Evolutionary conservation across 2,888 invertebrate genomes (phyloP), one percentile per base, ranked within the genome.

Genomic region (Silvanus unidentatus): DNA sequence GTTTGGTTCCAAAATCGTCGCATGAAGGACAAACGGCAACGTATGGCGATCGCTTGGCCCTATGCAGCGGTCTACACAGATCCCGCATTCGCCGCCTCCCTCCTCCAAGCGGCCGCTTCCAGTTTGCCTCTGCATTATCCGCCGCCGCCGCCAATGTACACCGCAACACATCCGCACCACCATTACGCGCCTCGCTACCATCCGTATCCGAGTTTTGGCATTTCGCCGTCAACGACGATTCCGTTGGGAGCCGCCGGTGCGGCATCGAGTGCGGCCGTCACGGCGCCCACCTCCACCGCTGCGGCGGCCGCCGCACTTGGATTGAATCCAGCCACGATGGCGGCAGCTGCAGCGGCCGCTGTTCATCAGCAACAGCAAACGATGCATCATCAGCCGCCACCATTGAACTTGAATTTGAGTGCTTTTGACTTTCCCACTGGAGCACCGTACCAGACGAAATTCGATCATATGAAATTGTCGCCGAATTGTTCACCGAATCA

Each of bases 1-100:
- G 92, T 94, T 13, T 98, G 98, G 98, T 99, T 99, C 70, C 95
- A 95, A 78, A 95, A 95, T 70, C 79, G 95, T 28, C 77, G 95
- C 42, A 95, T 95, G 94, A 95, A 98, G 68, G 97, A 98, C 75
- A 98, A 99, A 64, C 81, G 98, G 0, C 97, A 98, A 66, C 78
- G 94, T 11, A 86, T 95, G 70, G 91, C 95, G 1, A 83, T 96
- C 57, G 87, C 91, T 0, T 97, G 97, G 96, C 96, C 96, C 0
- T 93, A 94, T 72, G 87, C 90, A 0, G 89, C 92, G 0, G 92
- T 96, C 44, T 94, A 94, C 73, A 86, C 91, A 16, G 96, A 97
- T 63, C 95, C 96, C 0, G 86, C 92, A 0, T 83, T 97, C 60
- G 94, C 95, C 3, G 95, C 95, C 1, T 88, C 94, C 28, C 80